Evolutionary conservation across 2,888 invertebrate species (phyloP), one percentile per base, ranked within the genome.

Genomic region (Neelides folsomi): DNA sequence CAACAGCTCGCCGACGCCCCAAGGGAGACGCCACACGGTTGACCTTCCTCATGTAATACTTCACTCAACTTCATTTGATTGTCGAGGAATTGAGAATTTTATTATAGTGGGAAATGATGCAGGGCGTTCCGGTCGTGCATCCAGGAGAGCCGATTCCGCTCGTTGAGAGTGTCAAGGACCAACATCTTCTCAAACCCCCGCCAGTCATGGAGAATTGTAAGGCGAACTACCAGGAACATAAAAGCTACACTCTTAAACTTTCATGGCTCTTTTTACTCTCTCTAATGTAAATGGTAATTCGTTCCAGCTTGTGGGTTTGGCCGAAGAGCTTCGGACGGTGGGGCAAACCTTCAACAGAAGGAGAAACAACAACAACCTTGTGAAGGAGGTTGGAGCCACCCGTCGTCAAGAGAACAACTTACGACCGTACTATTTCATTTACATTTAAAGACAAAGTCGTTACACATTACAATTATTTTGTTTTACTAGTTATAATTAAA

Each of bases 321-420:
- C 6, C 78, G 94, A 39, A 79, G 94, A 64, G 93, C 93, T 48
- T 93, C 93, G 12, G 94, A 94, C 73, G 94, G 94, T 64, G 93
- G 93, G 52, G 92, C 93, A 50, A 90, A 93, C 74, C 79, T 93
- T 60, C 86, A 86, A 63, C 63, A 61, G 49, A 63, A 65, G 36
- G 63, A 65, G 16, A 64, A 64, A 47, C 60, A 62, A 47, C 58
- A 54, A 45, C 56, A 59, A 42, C 42, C 55, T 20, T 56, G 58
- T 52, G 64, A 65, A 44, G 64, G 63, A 27, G 63, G 63, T 10
- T 65, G 65, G 65, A 63, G 63, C 51, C 65, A 65, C 52, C 65
- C 65, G 8, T 62, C 62, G 1, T 60, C 60, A 2, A 47, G 65
- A 27, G 65, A 65, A 48, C 65, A 65, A 48, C 53, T 65, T n/a